These are phyloP conservation scores for Scyliorhinus canicula DNA, from an alignment of 2,797 vertebrate species.

Conservation along the genomic window DNA sequence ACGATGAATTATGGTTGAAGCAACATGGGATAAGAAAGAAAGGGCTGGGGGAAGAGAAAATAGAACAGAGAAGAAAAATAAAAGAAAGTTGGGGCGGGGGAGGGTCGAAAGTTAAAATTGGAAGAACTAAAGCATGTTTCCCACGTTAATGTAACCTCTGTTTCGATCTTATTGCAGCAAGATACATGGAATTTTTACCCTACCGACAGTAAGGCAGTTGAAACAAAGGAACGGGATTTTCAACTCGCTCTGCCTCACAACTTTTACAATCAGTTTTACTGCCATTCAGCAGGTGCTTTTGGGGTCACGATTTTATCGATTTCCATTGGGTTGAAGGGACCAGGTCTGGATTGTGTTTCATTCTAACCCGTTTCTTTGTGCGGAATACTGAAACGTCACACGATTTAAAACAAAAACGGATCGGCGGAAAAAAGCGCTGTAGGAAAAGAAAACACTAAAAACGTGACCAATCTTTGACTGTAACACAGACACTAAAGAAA, in stretches of 20 bases:
- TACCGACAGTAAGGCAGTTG: no score
- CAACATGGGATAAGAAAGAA: background rate
- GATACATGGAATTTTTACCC: no score
- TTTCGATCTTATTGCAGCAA: no score
- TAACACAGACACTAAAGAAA: background rate
- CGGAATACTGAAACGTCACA: background rate
- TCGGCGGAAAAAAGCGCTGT: no score
- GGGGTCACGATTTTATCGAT: background rate
- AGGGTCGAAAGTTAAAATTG: background rate
- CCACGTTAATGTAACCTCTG: no score
- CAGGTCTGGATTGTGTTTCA: background rate
- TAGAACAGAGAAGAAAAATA: background rate
- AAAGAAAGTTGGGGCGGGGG: no score
- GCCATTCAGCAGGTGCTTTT: background rate
- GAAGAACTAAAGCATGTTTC: no score
- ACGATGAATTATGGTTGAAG: background rate
- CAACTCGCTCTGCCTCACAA: background rate
- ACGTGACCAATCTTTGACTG: background rate
- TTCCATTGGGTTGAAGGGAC: background rate
- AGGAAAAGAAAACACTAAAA: no score
- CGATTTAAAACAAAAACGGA: background rate
- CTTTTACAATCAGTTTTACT: conserved; percentile 5
- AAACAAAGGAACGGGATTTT: background rate
- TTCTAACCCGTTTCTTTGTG: background rate
- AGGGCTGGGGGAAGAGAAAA: background rate